These are phyloP conservation scores for Microtus oregoni DNA, from an alignment of 2,113 vertebrate genomes.

Conservation along the genomic window DNA sequence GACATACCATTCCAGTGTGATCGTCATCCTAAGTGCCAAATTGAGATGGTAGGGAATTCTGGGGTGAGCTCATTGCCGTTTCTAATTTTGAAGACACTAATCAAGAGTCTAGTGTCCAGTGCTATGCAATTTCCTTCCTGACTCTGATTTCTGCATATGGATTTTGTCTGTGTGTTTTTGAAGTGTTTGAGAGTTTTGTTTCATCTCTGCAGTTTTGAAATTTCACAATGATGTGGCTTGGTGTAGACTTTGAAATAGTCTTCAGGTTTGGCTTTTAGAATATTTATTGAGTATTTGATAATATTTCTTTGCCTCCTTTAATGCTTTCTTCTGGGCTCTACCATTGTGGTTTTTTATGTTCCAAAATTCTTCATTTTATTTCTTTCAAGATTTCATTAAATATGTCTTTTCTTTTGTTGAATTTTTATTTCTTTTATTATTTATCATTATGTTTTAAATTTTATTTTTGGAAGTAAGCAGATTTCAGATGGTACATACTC, in stretches of 20 bases:
- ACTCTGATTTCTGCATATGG: background rate
- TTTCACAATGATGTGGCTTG: background rate
- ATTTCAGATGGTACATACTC: background rate
- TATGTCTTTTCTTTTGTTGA: background rate
- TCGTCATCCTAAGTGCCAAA: background rate
- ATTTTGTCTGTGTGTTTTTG: background rate
- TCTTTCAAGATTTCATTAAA: background rate
- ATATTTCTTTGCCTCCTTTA: background rate
- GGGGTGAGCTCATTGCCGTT: background rate
- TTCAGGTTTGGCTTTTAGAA: background rate
- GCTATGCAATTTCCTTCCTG: background rate
- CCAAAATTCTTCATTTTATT: background rate
- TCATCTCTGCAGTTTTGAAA: slow-evolving; percentile 5
- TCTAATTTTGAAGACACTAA: background rate
- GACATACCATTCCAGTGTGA: no score
- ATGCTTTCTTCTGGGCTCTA: background rate
- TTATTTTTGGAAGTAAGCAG: background rate
- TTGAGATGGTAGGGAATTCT: background rate
- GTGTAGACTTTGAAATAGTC: background rate
- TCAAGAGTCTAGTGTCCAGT: no score
- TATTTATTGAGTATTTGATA: background rate
- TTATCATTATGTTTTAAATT: background rate
- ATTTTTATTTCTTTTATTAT: background rate
- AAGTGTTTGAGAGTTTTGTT: slow-evolving; percentile 10
- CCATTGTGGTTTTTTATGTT: background rate